phyloP scores from a whole-genome alignment of 2,888 invertebrate genomes.

The Creontiades dilutus region DNA sequence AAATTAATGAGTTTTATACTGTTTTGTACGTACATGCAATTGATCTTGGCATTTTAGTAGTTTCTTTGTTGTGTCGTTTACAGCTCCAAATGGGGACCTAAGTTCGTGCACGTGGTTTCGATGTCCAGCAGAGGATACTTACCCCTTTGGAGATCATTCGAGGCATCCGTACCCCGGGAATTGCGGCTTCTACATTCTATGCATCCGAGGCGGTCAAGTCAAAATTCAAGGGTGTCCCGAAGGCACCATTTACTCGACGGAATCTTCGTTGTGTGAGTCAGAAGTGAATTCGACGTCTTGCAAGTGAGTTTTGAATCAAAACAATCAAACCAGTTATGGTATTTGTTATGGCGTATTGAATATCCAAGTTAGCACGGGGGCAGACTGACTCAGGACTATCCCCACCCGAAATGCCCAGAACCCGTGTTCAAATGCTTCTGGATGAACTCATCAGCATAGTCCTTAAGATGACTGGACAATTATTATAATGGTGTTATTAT shows the following conservation, averaged over 20 bases:
- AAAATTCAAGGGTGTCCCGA: slow-evolving; percentile 75
- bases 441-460: too few species aligned
- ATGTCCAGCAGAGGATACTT: slow-evolving; percentile 74
- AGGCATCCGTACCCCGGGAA: slow-evolving; percentile 76
- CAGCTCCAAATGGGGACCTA: slow-evolving; percentile 67
- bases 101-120: slow-evolving; percentile 74
- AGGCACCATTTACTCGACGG: slow-evolving; percentile 60
- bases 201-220: slow-evolving; percentile 75
- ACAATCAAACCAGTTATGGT: too few species aligned
- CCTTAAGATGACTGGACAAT: too few species aligned
- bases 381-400: too few species aligned
- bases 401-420: too few species aligned
- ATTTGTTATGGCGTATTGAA: too few species aligned
- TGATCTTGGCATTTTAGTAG: too few species aligned
- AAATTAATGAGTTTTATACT: too few species aligned
- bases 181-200: slow-evolving; percentile 76
- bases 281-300: neutral
- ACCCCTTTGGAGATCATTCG: slow-evolving; percentile 76
- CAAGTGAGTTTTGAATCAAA: neutral
- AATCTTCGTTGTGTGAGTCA: slow-evolving; percentile 36
- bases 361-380: too few species aligned
- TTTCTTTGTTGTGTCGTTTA: neutral
- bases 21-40: too few species aligned
- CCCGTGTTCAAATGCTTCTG: too few species aligned
- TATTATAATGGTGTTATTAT: too few species aligned